A percentile compares a stretch with the other conserved stretches of the same genome.
phyloP scores from a whole-genome alignment of 2,888 invertebrate species.

The Seira musarum region DNA sequence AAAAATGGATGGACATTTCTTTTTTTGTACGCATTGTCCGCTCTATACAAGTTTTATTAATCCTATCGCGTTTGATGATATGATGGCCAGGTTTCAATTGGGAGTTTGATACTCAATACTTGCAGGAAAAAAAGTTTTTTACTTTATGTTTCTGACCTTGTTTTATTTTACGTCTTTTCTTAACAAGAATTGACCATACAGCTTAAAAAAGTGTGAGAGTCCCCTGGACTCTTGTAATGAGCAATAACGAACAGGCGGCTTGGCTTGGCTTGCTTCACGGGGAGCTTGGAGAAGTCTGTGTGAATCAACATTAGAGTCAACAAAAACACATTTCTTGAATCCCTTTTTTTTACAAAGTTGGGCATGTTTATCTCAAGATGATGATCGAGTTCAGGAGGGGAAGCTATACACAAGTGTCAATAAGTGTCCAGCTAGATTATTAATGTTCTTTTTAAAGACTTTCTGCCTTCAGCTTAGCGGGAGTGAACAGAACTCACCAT shows the following conservation, averaged over 20 bases:
- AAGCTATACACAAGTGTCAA: constrained; percentile 24
- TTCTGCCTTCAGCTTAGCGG: too few species aligned
- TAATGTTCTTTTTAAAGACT: constrained; percentile 27
- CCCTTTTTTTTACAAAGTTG: too few species aligned
- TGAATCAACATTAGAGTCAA: constrained; percentile 4
- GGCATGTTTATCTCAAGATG: too few species aligned
- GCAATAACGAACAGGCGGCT: constrained; percentile 35
- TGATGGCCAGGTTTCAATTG: too few species aligned
- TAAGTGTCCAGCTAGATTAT: constrained; percentile 37
- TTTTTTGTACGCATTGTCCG: too few species aligned
- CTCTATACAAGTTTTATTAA: constrained; percentile 17
- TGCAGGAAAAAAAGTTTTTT: too few species aligned
- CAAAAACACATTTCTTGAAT: constrained; percentile 16
- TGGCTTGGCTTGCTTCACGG: background rate
- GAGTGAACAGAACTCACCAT: too few species aligned
- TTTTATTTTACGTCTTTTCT: too few species aligned
- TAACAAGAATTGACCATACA: background rate
- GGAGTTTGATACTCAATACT: too few species aligned
- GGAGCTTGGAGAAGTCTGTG: constrained; percentile 19
- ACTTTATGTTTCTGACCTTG: too few species aligned
- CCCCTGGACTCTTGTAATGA: constrained; percentile 41
- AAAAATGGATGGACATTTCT: too few species aligned
- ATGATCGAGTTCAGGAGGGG: background rate
- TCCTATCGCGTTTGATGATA: background rate
- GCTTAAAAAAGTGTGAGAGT: constrained; percentile 18